Evolutionary conservation across 1,140 invertebrate species (phyloP).

Genomic region (Epicauta chinensis): DNA sequence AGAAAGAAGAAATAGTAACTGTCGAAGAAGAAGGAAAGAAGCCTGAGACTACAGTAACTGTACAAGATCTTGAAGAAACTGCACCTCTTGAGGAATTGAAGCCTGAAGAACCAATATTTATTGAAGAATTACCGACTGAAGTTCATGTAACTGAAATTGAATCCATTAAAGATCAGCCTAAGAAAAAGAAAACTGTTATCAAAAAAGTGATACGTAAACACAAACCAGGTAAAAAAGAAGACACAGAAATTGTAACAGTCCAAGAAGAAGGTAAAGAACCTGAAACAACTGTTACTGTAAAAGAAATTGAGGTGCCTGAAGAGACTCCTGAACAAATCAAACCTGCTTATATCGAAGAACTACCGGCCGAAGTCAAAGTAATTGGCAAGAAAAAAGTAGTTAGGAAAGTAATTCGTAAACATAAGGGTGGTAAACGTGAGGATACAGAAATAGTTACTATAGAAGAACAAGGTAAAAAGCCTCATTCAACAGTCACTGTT

Average conservation of each 20-base stretch:
- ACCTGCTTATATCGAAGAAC: constrained; percentile 36
- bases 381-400: constrained; percentile 28
- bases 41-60: constrained; percentile 29
- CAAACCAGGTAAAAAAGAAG: constrained; percentile 30
- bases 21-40: no score
- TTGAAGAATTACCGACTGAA: constrained; percentile 31
- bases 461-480: constrained; percentile 27
- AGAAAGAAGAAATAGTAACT: constrained; percentile 33
- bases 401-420: constrained; percentile 38
- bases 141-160: constrained; percentile 22
- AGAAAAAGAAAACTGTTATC: constrained; percentile 41
- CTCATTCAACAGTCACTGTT: constrained; percentile 29
- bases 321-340: constrained; percentile 12
- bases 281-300: constrained; percentile 26
- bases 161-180: constrained; percentile 23
- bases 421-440: constrained; percentile 32
- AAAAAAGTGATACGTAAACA: constrained; percentile 38
- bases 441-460: constrained; percentile 37
- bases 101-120: constrained; percentile 4
- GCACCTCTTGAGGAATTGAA: constrained; percentile 18
- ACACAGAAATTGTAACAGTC: constrained; percentile 32
- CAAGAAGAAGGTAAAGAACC: constrained; percentile 37
- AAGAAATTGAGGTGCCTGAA: constrained; percentile 23
- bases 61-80: constrained; percentile 21
- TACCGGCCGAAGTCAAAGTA: constrained; percentile 34